phyloP scores from a whole-genome alignment of 2,113 vertebrate species.

The Saiga tatarica region DNA sequence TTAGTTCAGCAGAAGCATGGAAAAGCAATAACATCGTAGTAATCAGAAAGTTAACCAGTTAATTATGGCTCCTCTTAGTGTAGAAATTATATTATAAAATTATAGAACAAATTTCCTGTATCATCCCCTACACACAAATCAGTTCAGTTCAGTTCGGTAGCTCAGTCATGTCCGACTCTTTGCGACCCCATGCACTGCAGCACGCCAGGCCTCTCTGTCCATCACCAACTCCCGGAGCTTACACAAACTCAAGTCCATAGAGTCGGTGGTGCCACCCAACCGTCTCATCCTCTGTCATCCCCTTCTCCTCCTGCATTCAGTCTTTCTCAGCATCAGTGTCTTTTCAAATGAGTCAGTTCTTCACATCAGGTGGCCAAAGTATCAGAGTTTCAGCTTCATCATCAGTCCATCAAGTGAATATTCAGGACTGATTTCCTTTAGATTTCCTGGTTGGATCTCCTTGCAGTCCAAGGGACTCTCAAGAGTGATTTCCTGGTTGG shows the following conservation, averaged over 20 bases:
- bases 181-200: not conserved
- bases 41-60: conserved; percentile 82
- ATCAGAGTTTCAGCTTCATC: not conserved
- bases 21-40: conserved; percentile 80
- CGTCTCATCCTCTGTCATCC: not conserved
- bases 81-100: not conserved
- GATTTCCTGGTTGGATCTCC: too few relatives aligned
- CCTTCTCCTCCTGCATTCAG: not conserved
- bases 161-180: not conserved
- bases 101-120: not conserved
- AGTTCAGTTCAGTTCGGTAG: not conserved
- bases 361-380: not conserved
- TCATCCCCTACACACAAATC: not conserved
- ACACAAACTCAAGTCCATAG: not conserved
- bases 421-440: not conserved
- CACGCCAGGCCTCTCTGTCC: not conserved
- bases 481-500: too few relatives aligned
- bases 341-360: not conserved
- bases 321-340: not conserved
- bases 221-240: not conserved
- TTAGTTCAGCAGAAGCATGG: conserved; percentile 63
- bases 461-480: too few relatives aligned
- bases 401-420: not conserved
- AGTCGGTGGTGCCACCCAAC: not conserved
- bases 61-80: not conserved